Base-by-base conservation (phyloP, 2,888 invertebrate species). In the Osmoderma eremita region DNA sequence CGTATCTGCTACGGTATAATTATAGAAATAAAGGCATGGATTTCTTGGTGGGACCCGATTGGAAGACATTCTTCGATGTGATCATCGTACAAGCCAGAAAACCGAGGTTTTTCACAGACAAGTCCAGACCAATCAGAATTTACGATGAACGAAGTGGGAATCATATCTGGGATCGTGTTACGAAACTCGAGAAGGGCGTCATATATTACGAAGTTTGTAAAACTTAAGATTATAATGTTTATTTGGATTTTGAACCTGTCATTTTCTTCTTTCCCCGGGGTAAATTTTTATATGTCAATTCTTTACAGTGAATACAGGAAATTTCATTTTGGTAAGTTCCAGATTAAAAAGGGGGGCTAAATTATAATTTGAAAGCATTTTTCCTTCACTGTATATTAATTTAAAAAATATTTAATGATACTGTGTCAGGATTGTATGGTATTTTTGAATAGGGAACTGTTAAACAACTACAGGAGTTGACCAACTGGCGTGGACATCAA, bases 51-150 rank as follows among this genome's bases (percentile, higher is more conserved):
- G 98, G 98, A 0, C 79, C 86, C 3, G 89, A 95, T 72, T 98
- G 98, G 98, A 88, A 90, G 65, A 89, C 94, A 0, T 91, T 88
- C 78, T 98, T 98, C 82, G 96, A 98, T 82, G 93, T 98, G 17
- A 90, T 98, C 42, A 94, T 98, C 67, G 95, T 95, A 1, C 94
- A 94, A 78, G 98, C 98, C 1, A 89, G 96, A 75, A 98, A 99
- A 80, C 98, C 98, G 0, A 90, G 91, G 77, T 99, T 98, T 84
- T 99, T 98, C 84, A 94, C 94, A 0, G 95, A 96, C 78, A 90
- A 91, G 76, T 92, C 94, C 70, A 88, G 96, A 18, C 97, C 97
- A 0, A 92, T 98, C 74, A 84, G 98, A 69, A 87, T 94, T 42
- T 97, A 92, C 79, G 94, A 97, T 78, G 91, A 91, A 75, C 86